Evolutionary conservation across 2,113 vertebrate species (phyloP).

Genomic region (Chionodraco myersi): DNA sequence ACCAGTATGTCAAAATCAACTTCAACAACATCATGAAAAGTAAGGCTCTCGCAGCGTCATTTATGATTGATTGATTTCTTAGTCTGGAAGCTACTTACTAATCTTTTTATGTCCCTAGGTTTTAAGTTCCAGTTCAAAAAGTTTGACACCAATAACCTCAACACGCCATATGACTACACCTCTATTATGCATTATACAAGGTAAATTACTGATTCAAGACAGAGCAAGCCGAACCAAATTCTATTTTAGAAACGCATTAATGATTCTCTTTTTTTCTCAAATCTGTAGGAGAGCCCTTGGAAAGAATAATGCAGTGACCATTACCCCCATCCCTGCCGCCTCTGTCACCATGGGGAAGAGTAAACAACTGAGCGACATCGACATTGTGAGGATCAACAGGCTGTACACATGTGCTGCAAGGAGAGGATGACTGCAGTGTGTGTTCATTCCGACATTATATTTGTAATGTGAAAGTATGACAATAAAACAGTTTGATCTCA

Average conservation of each 20-base stretch:
- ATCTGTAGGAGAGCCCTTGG: conserved; percentile 67
- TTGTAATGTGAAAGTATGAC: background rate
- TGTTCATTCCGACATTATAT: background rate
- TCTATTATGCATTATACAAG: conserved; percentile 76
- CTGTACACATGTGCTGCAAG: conserved; percentile 62
- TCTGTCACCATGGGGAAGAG: conserved; percentile 59
- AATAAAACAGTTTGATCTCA: conserved; percentile 15
- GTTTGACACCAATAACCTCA: conserved; percentile 54
- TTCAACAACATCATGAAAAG: conserved; percentile 52
- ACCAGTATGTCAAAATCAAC: conserved; percentile 66
- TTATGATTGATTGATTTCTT: background rate
- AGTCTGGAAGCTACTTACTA: fast-evolving
- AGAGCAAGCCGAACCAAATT: background rate
- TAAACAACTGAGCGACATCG: background rate
- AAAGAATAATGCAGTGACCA: conserved; percentile 4
- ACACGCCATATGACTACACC: conserved; percentile 67
- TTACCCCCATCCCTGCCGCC: conserved; percentile 65
- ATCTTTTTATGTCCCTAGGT: conserved; percentile 15
- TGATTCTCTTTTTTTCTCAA: background rate
- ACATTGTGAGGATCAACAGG: conserved; percentile 70
- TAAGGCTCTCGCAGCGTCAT: conserved; percentile 16
- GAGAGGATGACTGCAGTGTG: background rate
- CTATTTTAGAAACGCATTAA: background rate
- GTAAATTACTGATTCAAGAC: conserved; percentile 16
- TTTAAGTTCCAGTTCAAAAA: conserved; percentile 31